phyloP scores from a whole-genome alignment of 2,888 invertebrate species.

The Lithophane semibrunnea region DNA sequence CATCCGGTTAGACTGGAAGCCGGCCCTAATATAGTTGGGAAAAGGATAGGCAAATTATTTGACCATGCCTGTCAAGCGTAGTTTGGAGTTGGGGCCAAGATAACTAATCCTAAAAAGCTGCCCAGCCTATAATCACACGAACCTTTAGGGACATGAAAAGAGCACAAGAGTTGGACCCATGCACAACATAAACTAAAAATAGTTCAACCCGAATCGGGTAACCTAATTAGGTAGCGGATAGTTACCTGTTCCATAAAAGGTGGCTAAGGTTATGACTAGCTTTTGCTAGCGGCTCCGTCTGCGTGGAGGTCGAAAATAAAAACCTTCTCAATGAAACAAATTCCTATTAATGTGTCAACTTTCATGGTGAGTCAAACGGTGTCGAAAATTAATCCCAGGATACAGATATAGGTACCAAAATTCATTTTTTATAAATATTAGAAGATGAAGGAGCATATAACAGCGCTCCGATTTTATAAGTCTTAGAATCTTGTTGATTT shows the following conservation, averaged over 20 bases:
- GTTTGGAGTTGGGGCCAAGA: not conserved
- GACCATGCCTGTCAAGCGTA: not conserved
- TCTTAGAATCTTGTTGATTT: conserved; percentile 1
- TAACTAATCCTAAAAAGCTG: not conserved
- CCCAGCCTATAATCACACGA: not conserved
- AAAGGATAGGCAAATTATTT: no score
- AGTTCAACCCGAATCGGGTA: not conserved
- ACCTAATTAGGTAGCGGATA: not conserved
- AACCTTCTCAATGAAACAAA: not conserved
- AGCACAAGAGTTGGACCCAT: not conserved
- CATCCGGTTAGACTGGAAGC: no score
- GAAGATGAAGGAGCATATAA: not conserved
- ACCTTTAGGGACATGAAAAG: not conserved
- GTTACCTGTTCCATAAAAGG: conserved; percentile 1
- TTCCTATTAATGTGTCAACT: not conserved
- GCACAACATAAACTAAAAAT: conserved; percentile 5
- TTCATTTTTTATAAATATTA: not conserved
- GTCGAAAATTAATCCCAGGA: not conserved
- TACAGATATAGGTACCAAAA: not conserved
- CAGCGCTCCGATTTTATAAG: not conserved
- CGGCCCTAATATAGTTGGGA: no score
- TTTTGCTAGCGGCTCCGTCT: not conserved
- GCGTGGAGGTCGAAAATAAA: not conserved
- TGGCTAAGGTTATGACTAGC: not conserved
- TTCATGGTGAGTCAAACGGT: not conserved